Percentiles rank a stretch among this genome's conserved stretches.
Evolutionary conservation across 2,113 vertebrate genomes (phyloP).

Genomic region (Neoarius graeffei): DNA sequence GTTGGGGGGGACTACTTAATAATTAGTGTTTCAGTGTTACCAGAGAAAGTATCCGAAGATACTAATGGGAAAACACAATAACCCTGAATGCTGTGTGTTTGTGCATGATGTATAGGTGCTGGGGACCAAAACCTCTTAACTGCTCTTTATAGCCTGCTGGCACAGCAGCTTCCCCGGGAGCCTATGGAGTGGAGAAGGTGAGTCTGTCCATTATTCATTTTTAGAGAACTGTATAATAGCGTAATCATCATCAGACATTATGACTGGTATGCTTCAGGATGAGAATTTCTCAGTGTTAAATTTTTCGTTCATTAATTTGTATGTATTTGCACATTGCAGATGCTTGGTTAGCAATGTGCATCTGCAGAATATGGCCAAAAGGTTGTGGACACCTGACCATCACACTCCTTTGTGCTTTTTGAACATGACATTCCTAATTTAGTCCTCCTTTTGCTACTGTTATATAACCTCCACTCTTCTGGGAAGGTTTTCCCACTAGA

Average conservation of each 20-base stretch:
- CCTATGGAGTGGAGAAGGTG: conserved; percentile 98
- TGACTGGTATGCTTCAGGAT: neutral
- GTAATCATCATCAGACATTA: neutral
- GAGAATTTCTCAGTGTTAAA: neutral
- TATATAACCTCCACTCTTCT: neutral
- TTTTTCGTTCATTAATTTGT: neutral
- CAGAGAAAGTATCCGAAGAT: neutral
- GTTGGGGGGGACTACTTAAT: too few relatives aligned
- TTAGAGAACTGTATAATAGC: neutral
- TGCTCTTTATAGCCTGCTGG: conserved; percentile 85
- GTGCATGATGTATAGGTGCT: conserved; percentile 77
- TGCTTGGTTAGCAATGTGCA: neutral
- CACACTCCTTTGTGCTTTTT: neutral
- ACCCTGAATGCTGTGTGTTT: neutral
- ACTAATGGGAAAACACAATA: neutral
- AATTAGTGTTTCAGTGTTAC: neutral
- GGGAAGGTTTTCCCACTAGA: neutral
- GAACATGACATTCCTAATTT: neutral
- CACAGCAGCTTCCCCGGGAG: conserved; percentile 92
- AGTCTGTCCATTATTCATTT: conserved; percentile 21
- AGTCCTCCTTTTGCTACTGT: neutral
- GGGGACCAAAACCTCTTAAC: conserved; percentile 93
- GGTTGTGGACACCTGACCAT: neutral
- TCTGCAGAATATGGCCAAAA: neutral
- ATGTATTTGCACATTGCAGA: neutral